Conservation (phyloP, 64 coral and sea anemone species). For the Platygyra sinensis region DNA sequence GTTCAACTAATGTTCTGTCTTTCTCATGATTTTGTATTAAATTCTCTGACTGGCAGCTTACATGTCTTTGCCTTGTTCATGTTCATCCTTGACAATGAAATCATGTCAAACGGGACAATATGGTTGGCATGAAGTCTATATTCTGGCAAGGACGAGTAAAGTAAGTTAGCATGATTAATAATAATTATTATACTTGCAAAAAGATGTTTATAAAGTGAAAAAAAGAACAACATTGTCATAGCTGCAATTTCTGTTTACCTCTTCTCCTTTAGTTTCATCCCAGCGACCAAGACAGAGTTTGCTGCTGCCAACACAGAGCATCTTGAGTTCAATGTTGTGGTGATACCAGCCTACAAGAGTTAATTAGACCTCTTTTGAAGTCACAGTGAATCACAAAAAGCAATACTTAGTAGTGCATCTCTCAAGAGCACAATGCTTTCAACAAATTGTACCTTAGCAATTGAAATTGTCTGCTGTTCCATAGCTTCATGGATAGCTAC, state of each 20-base stretch:
- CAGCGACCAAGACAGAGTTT: conserved; percentile 97
- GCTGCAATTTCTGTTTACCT: conserved; percentile 28
- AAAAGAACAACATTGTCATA: background rate
- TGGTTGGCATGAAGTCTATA: conserved; percentile 99
- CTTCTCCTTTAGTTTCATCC: conserved; percentile 99
- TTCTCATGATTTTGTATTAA: background rate
- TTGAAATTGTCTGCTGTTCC: conserved; percentile 99
- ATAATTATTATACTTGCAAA: too few relatives aligned
- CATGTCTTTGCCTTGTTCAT: conserved; percentile 97
- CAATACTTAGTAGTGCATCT: background rate
- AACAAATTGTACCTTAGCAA: conserved; percentile 57
- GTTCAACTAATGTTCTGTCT: too few relatives aligned
- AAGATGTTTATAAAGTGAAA: background rate
- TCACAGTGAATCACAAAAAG: background rate
- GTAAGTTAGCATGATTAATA: background rate
- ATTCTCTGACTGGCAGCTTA: conserved; percentile 27
- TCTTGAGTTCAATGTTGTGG: conserved; percentile 94
- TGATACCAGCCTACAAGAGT: conserved; percentile 90
- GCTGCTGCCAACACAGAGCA: conserved; percentile 97
- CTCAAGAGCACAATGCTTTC: background rate
- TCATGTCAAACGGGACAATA: conserved; percentile 98
- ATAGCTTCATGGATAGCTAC: conserved; percentile 99
- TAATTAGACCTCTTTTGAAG: background rate
- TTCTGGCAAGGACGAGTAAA: conserved; percentile 58
- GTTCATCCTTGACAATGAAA: conserved; percentile 99